Percentiles rank a stretch among this genome's conserved stretches.
Conservation (phyloP, 1,140 invertebrate genomes). For the Drosophila tani region DNA sequence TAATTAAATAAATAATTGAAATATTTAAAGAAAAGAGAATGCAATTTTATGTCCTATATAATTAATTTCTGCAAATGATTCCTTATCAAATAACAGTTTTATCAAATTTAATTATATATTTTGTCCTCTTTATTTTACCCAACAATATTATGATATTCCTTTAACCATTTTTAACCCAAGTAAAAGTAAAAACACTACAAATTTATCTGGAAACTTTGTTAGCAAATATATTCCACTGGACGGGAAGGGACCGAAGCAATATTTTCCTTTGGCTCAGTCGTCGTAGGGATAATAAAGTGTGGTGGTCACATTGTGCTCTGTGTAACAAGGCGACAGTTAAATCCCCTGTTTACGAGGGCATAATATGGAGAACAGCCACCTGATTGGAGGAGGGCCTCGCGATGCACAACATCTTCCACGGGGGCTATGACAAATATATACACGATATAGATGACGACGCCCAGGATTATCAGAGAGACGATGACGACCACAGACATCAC, state of each 20-base stretch:
- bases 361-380: neutral
- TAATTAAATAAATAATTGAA: neutral
- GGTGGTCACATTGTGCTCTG: neutral
- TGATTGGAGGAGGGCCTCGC: neutral
- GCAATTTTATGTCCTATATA: neutral
- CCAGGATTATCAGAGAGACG: constrained; percentile 12
- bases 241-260: neutral
- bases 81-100: no score
- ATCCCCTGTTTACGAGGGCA: neutral
- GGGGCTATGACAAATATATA: constrained; percentile 7
- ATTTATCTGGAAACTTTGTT: neutral
- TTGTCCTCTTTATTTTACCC: no score
- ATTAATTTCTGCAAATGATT: neutral
- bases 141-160: neutral
- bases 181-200: neutral
- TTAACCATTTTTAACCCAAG: neutral
- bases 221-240: neutral
- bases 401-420: neutral
- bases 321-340: neutral
- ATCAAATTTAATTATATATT: neutral
- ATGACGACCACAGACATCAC: constrained; percentile 11
- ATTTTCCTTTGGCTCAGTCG: neutral
- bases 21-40: neutral
- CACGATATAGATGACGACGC: constrained; percentile 3
- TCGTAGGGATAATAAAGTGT: neutral